phyloP scores from a whole-genome alignment of 35 echinoderm and acorn worm species.

The Ptychodera flava region DNA sequence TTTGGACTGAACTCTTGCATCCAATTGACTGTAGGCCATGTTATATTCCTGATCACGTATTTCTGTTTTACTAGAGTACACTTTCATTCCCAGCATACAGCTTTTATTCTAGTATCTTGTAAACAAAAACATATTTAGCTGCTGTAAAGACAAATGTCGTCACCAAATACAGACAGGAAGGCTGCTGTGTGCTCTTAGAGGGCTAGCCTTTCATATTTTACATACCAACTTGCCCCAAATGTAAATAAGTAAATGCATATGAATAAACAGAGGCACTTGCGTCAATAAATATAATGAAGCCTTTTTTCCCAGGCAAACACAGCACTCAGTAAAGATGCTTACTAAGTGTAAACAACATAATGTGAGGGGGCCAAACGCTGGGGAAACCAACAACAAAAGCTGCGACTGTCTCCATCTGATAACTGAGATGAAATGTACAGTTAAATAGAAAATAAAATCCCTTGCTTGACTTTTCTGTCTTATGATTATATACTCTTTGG shows the following conservation, averaged over 20 bases:
- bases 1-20: not conserved
- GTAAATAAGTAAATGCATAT: not conserved
- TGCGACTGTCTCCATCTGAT: too few species aligned
- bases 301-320: not conserved
- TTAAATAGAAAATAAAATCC: too few species aligned
- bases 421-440: too few species aligned
- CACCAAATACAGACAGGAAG: not conserved
- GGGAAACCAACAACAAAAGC: too few species aligned
- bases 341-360: not conserved
- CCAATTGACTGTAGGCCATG: too few species aligned
- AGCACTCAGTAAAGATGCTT: not conserved
- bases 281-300: not conserved
- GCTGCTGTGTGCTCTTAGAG: not conserved
- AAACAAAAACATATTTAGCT: not conserved
- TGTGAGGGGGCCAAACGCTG: not conserved
- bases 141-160: not conserved
- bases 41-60: too few species aligned
- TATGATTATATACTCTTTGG: too few species aligned
- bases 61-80: too few species aligned
- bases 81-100: not conserved
- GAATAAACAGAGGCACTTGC: not conserved
- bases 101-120: not conserved
- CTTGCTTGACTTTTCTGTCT: too few species aligned
- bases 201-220: not conserved
- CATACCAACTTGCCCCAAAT: not conserved